Percentiles rank a stretch among this genome's conserved stretches.
Conservation (phyloP, 37 sponge, comb jelly and placozoan genomes). For the Hormiphora californensis region DNA sequence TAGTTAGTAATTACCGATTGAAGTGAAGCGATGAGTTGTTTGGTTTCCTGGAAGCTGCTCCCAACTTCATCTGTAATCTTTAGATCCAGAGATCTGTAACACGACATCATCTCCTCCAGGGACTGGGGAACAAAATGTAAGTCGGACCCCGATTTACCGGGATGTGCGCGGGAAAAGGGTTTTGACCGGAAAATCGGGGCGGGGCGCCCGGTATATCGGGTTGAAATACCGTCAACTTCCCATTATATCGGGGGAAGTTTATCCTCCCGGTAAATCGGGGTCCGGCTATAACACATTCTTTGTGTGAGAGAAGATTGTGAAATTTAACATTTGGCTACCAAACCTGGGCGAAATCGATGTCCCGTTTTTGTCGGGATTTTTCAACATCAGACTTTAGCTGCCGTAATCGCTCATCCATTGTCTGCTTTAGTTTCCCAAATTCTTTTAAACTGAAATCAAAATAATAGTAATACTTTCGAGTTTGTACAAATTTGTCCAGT, state of each 20-base stretch:
- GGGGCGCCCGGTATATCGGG: no score
- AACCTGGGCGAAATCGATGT: not conserved
- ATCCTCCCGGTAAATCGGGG: no score
- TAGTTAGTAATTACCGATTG: slow-evolving; percentile 10
- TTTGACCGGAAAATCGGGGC: no score
- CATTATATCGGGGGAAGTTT: no score
- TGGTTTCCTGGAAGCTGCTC: slow-evolving; percentile 1
- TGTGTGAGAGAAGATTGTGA: no score
- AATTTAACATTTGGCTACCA: no score
- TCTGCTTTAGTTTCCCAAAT: not conserved
- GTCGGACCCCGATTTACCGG: no score
- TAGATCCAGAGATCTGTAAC: slow-evolving; percentile 3
- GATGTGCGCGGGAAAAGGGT: no score
- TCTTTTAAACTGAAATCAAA: not conserved
- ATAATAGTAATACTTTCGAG: no score
- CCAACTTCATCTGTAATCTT: slow-evolving; percentile 20
- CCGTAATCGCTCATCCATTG: slow-evolving; percentile 25
- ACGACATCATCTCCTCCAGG: not conserved
- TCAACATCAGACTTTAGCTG: not conserved
- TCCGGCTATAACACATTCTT: no score
- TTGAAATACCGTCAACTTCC: no score
- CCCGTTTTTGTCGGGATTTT: not conserved
- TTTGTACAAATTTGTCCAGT: no score
- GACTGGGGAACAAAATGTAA: not conserved
- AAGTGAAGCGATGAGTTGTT: slow-evolving; percentile 12